Evolutionary conservation across 1,140 invertebrate species (phyloP).

Genomic region (Drosophila simulans): DNA sequence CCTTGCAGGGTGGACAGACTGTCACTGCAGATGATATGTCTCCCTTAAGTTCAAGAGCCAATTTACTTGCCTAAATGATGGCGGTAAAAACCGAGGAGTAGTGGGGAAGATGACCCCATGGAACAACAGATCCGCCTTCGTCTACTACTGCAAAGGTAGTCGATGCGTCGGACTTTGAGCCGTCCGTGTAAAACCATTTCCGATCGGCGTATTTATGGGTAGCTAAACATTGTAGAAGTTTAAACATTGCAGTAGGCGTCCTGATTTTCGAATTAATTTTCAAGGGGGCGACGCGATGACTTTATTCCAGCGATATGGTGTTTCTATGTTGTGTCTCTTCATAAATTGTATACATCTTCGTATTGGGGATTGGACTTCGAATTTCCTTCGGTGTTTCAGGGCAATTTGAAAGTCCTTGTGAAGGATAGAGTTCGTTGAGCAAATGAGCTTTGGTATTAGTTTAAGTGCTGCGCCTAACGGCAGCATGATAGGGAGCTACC

Average conservation of each 20-base stretch:
- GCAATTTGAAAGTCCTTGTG: not conserved
- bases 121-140: not conserved
- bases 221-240: too few relatives aligned
- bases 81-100: conserved; percentile 10
- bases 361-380: too few relatives aligned
- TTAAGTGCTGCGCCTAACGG: not conserved
- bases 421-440: not conserved
- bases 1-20: conserved; percentile 7
- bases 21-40: conserved; percentile 5
- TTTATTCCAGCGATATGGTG: too few relatives aligned
- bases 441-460: not conserved
- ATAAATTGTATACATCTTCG: too few relatives aligned
- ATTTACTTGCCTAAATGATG: conserved; percentile 2
- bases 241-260: too few relatives aligned
- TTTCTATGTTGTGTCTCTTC: too few relatives aligned
- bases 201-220: not conserved
- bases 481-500: too few relatives aligned
- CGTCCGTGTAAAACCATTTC: not conserved
- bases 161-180: not conserved
- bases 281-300: too few relatives aligned
- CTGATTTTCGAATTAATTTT: too few relatives aligned
- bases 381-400: too few relatives aligned
- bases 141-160: conserved; percentile 9
- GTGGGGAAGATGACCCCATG: conserved; percentile 3
- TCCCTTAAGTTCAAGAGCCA: not conserved